Evolutionary conservation across 2,113 vertebrate species (phyloP), one percentile per base, ranked within the genome.

Genomic region (Clupea harengus): DNA sequence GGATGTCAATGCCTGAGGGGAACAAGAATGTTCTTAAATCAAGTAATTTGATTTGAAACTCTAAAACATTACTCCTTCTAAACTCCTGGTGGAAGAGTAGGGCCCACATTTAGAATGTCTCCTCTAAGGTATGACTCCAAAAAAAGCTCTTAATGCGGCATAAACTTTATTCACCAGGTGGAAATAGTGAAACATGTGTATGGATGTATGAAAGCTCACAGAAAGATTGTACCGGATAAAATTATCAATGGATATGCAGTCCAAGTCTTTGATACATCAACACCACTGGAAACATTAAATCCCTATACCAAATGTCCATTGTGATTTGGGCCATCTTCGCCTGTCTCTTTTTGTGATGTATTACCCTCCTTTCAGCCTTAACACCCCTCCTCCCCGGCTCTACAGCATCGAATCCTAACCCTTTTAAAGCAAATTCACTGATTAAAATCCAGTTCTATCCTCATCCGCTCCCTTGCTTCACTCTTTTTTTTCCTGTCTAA

Each of bases 1-100:
- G 50, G 96, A 97, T 0, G 96, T 95, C 93, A 99, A 91, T 22
- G 96, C 95, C 97, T 98, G 88, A 47, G 18, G 82, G 7, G 81
- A 46, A 6, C 6, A 87, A 22, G 82, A 7, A 28, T 67, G 20
- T 60, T 60, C 7, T 20, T 3, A 54, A 54, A 54, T 17, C 15
- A 54, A 22, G 54, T 60, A 18, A 60, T 60, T 60, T 6, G 54
- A 52, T 52, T 52, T 52, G 11, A 11, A 60, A 22, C 0, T 60
- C 54, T 60, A 22, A 54, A 18, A 4, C 6, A 22, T 60, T 22
- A 60, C 22, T 20, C 13, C 28, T 18, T 78, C 28, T 39, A 28
- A 67, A 10, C 64, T 67, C 6, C n/a, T 67, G 64, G 10, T 25
- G 7, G n/a, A 67, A 67, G 25, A 10, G n/a, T 3, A 67, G 10